These are phyloP conservation scores for Promerops cafer DNA, from an alignment of 2,113 vertebrate species.

Conservation along the genomic window DNA sequence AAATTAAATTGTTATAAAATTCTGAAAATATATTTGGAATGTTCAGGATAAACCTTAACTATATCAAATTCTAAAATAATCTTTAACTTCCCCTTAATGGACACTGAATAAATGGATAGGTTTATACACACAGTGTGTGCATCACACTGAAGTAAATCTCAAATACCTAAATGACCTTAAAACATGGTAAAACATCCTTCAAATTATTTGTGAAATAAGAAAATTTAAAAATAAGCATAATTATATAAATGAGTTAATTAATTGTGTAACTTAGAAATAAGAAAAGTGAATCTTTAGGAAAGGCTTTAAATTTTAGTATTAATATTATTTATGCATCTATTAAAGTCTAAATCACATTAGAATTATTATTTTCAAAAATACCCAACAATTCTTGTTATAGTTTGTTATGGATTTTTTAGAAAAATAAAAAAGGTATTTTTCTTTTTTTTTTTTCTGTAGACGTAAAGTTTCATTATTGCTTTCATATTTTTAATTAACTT, in stretches of 20 bases:
- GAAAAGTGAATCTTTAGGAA: neutral
- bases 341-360: neutral
- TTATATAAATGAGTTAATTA: neutral
- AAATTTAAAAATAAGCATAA: neutral
- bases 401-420: rapidly evolving
- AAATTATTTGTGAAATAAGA: neutral
- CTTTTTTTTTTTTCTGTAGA: neutral
- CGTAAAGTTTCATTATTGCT: neutral
- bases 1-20: neutral
- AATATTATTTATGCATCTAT: neutral
- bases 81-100: neutral
- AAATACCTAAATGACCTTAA: neutral
- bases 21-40: neutral
- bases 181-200: neutral
- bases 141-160: neutral
- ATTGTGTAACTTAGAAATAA: neutral
- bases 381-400: rapidly evolving
- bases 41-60: neutral
- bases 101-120: neutral
- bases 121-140: neutral
- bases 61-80: neutral
- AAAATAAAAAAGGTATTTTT: neutral
- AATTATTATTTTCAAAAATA: neutral
- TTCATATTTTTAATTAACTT: neutral
- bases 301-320: neutral